These are phyloP conservation scores for Siphamia tubifer DNA, from an alignment of 2,113 vertebrate species.

Conservation along the genomic window DNA sequence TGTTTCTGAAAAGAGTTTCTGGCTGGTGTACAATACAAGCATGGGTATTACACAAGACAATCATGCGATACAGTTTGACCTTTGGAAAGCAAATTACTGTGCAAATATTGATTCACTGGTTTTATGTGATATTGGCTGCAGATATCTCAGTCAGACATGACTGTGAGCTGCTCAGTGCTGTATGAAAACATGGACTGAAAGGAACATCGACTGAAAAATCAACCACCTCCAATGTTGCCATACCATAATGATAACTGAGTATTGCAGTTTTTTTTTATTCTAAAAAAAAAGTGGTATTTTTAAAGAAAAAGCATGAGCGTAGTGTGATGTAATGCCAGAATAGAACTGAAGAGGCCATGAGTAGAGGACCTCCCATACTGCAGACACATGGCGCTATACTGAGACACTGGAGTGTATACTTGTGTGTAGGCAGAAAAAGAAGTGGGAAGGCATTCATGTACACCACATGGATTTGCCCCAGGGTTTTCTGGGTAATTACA, in stretches of 20 bases:
- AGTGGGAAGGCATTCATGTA: slow-evolving; percentile 43
- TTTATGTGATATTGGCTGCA: background rate
- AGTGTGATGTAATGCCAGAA: slow-evolving; percentile 15
- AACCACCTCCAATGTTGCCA: background rate
- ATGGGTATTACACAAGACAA: slow-evolving; percentile 48
- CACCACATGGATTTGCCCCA: slow-evolving; percentile 65
- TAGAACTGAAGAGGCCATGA: slow-evolving; percentile 30
- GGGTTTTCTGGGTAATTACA: slow-evolving; percentile 73
- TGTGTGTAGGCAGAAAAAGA: slow-evolving; percentile 7
- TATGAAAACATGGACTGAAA: background rate
- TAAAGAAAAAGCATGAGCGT: slow-evolving; percentile 1
- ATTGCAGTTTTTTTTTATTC: background rate
- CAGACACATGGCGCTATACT: slow-evolving; percentile 56
- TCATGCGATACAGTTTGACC: slow-evolving; percentile 48
- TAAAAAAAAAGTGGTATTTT: too few species aligned
- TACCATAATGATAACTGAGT: background rate
- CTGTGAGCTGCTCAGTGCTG: background rate
- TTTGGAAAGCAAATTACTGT: slow-evolving; percentile 45
- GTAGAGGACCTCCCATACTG: slow-evolving; percentile 71
- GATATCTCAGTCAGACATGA: background rate
- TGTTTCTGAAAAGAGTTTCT: slow-evolving; percentile 23
- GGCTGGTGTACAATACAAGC: slow-evolving; percentile 45
- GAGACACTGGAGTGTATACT: slow-evolving; percentile 12
- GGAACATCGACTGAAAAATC: background rate
- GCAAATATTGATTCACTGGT: slow-evolving; percentile 55